These are phyloP conservation scores for Nycteola revayana DNA, from an alignment of 2,888 invertebrate species.

Conservation along the genomic window DNA sequence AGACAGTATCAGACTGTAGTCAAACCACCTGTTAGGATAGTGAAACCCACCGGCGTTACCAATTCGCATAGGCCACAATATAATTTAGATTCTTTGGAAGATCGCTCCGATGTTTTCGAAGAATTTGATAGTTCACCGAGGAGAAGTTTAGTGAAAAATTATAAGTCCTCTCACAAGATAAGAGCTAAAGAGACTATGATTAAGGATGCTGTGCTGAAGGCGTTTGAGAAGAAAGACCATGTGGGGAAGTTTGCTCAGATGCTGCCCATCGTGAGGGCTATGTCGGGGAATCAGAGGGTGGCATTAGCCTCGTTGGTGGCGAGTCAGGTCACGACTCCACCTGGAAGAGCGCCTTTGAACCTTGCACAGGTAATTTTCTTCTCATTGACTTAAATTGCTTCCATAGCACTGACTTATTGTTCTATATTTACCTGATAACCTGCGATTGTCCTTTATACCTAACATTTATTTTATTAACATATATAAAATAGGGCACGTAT, in stretches of 20 bases:
- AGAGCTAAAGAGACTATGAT: constrained; percentile 72
- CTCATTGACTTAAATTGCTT: too few relatives aligned
- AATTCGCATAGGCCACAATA: constrained; percentile 76
- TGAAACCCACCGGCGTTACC: constrained; percentile 61
- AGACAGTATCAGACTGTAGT: constrained; percentile 63
- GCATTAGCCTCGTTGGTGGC: constrained; percentile 84
- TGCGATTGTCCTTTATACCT: too few relatives aligned
- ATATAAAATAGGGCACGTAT: too few relatives aligned
- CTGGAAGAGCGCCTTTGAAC: constrained; percentile 74
- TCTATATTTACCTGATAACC: too few relatives aligned
- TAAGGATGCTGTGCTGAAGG: constrained; percentile 78
- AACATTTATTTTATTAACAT: too few relatives aligned
- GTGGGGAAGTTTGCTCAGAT: constrained; percentile 83
- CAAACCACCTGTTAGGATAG: constrained; percentile 57
- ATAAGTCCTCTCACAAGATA: constrained; percentile 51
- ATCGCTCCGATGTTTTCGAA: constrained; percentile 52
- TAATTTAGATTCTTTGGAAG: constrained; percentile 66
- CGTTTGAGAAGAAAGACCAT: constrained; percentile 81
- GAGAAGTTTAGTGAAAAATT: constrained; percentile 47
- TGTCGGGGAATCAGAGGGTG: constrained; percentile 83
- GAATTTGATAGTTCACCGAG: constrained; percentile 45
- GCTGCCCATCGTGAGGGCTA: constrained; percentile 84
- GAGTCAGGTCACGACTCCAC: constrained; percentile 81
- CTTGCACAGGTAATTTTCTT: constrained; percentile 81
- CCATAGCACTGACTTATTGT: too few relatives aligned